A percentile compares a stretch with the other conserved stretches of the same genome.
phyloP scores from a whole-genome alignment of 1,140 invertebrate genomes.

The Stegodyphus mimosarum region DNA sequence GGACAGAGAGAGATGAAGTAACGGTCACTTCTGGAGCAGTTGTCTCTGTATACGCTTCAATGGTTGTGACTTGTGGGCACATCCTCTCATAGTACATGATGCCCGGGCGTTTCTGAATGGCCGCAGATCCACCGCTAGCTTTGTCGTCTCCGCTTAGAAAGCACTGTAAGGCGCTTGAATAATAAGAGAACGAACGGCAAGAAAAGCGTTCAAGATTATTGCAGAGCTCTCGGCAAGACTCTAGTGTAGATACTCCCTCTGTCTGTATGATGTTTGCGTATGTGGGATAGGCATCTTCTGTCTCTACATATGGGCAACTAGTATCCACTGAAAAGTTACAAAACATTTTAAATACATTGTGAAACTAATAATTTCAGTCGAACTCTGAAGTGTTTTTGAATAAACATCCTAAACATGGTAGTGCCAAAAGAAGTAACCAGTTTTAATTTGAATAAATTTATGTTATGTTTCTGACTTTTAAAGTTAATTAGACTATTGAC shows the following conservation, averaged over 20 bases:
- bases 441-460: no score
- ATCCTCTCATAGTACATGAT: slow-evolving; percentile 69
- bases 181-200: slow-evolving; percentile 70
- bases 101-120: slow-evolving; percentile 67
- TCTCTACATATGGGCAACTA: slow-evolving; percentile 52
- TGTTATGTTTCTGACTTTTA: no score
- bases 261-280: slow-evolving; percentile 68
- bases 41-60: background rate
- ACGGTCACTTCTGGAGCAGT: slow-evolving; percentile 21
- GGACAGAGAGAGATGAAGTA: slow-evolving; percentile 1
- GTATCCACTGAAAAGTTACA: slow-evolving; percentile 35
- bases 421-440: no score
- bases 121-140: slow-evolving; percentile 62
- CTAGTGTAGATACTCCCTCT: slow-evolving; percentile 66
- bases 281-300: slow-evolving; percentile 68
- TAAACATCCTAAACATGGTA: no score
- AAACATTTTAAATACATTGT: background rate
- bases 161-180: slow-evolving; percentile 69
- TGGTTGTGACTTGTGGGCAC: slow-evolving; percentile 63
- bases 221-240: slow-evolving; percentile 68
- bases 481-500: no score
- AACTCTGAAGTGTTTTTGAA: no score
- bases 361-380: no score
- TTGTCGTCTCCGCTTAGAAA: slow-evolving; percentile 68
- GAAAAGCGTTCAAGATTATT: slow-evolving; percentile 67